These are phyloP conservation scores for Procambarus virginalis DNA, from an alignment of 1,140 invertebrate species.

Conservation along the genomic window DNA sequence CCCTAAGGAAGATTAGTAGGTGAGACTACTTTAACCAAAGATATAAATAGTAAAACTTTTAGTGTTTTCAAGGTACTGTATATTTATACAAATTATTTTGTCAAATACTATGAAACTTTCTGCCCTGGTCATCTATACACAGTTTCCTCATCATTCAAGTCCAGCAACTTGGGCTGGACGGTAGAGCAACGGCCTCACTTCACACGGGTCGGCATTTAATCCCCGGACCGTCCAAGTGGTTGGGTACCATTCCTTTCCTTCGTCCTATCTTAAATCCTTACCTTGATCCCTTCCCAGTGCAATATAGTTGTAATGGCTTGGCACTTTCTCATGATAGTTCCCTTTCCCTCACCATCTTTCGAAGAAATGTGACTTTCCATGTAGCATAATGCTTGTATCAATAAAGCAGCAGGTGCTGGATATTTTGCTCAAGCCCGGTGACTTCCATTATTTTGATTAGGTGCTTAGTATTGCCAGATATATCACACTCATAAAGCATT, in stretches of 20 bases:
- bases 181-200: too few species aligned
- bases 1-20: conserved; percentile 40
- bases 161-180: neutral
- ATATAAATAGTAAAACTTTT: neutral
- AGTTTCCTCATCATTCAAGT: neutral
- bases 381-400: neutral
- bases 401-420: neutral
- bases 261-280: too few species aligned
- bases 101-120: neutral
- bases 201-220: too few species aligned
- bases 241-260: too few species aligned
- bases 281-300: too few species aligned
- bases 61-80: neutral
- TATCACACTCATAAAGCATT: neutral
- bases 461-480: neutral
- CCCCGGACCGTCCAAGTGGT: too few species aligned
- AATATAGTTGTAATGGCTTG: too few species aligned
- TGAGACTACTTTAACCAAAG: neutral
- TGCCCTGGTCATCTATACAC: neutral
- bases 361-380: neutral
- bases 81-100: neutral
- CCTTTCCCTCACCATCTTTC: neutral
- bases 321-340: too few species aligned
- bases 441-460: neutral
- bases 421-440: neutral